Percentiles rank a stretch among this genome's conserved stretches.
phyloP scores from a whole-genome alignment of 2,888 invertebrate species.

The Orthonevra nobilis region DNA sequence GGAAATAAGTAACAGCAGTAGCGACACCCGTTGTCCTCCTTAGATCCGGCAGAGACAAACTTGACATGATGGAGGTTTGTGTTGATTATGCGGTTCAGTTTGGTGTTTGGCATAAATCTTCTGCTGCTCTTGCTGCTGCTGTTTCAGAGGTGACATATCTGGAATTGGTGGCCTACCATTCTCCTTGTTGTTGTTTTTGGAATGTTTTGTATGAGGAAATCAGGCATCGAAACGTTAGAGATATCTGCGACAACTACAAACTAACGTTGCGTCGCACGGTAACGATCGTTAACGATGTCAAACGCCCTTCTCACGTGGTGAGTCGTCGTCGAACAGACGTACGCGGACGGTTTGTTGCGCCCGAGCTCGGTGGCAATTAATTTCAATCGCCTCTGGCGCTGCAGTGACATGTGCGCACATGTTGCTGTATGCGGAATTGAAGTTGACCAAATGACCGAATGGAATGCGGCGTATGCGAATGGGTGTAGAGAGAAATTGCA shows the following conservation, averaged over 20 bases:
- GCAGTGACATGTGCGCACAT: slow-evolving; percentile 66
- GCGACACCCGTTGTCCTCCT: slow-evolving; percentile 69
- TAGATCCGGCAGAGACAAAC: slow-evolving; percentile 68
- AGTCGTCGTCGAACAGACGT: too few species aligned
- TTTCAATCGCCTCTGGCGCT: slow-evolving; percentile 66
- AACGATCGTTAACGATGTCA: slow-evolving; percentile 68
- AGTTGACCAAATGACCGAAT: slow-evolving; percentile 65
- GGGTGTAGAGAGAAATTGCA: slow-evolving; percentile 22
- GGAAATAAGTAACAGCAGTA: slow-evolving; percentile 68
- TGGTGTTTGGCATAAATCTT: slow-evolving; percentile 70
- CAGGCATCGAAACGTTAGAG: slow-evolving; percentile 56
- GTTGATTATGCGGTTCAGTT: slow-evolving; percentile 70
- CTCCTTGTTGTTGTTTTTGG: slow-evolving; percentile 34
- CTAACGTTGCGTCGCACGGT: too few species aligned
- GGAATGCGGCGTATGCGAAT: slow-evolving; percentile 66
- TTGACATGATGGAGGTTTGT: slow-evolving; percentile 70
- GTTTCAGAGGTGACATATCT: slow-evolving; percentile 69
- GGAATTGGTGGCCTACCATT: slow-evolving; percentile 63
- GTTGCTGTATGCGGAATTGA: slow-evolving; percentile 60
- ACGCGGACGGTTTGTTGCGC: too few species aligned
- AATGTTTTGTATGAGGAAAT: slow-evolving; percentile 67
- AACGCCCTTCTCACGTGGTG: slow-evolving; percentile 67
- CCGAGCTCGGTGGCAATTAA: slow-evolving; percentile 60
- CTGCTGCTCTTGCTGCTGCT: slow-evolving; percentile 51
- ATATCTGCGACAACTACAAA: slow-evolving; percentile 31